Percentiles rank a stretch among this genome's conserved stretches.
These are phyloP conservation scores for Dilophus febrilis DNA, from an alignment of 2,888 invertebrate genomes.

Conservation along the genomic window DNA sequence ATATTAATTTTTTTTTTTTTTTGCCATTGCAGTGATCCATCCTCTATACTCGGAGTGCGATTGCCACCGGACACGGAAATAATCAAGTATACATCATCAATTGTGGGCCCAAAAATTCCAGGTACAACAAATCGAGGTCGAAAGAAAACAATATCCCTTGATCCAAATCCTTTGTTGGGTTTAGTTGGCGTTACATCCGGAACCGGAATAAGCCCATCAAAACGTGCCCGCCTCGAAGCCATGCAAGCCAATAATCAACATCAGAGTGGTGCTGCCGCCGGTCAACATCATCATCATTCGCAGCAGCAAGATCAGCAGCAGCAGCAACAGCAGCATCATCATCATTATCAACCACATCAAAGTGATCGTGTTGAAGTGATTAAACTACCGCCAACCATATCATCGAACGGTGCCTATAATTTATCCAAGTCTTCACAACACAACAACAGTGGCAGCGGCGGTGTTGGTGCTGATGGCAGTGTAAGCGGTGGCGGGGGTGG, in stretches of 20 bases:
- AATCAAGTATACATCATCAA: slow-evolving; percentile 75
- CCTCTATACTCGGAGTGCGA: slow-evolving; percentile 66
- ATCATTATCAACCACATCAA: slow-evolving; percentile 12
- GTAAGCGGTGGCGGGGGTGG: background rate
- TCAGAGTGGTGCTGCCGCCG: slow-evolving; percentile 2
- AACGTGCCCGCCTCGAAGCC: slow-evolving; percentile 30
- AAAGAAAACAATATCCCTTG: slow-evolving; percentile 76
- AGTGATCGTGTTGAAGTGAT: slow-evolving; percentile 66
- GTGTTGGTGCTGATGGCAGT: slow-evolving; percentile 11
- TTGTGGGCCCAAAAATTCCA: slow-evolving; percentile 71
- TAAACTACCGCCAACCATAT: slow-evolving; percentile 53
- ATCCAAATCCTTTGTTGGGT: slow-evolving; percentile 42
- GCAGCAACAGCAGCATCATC: slow-evolving; percentile 9
- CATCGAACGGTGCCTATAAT: slow-evolving; percentile 34
- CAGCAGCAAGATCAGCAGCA: slow-evolving; percentile 7
- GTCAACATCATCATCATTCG: slow-evolving; percentile 8
- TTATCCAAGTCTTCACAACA: slow-evolving; percentile 17
- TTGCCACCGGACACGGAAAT: slow-evolving; percentile 80
- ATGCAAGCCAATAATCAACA: slow-evolving; percentile 19
- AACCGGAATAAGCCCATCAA: slow-evolving; percentile 28
- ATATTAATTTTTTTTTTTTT: slow-evolving; percentile 8
- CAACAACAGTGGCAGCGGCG: background rate
- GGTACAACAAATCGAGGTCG: slow-evolving; percentile 71
- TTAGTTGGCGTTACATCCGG: slow-evolving; percentile 24
- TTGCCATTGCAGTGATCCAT: slow-evolving; percentile 47